phyloP scores from a whole-genome alignment of 2,797 vertebrate species.

The Notolabrus celidotus region DNA sequence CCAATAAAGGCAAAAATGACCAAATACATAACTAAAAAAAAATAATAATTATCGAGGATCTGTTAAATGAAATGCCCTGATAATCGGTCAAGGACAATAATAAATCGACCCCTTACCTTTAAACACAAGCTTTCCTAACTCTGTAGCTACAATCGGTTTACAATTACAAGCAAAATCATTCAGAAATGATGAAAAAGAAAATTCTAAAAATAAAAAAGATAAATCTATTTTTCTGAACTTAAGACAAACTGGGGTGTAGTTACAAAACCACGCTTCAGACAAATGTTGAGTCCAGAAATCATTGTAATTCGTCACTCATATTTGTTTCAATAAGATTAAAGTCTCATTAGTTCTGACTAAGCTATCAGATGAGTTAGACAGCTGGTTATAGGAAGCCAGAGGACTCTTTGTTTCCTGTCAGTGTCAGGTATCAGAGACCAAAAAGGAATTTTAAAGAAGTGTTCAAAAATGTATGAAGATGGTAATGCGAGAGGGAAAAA shows the following conservation, averaged over 20 bases:
- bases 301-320: not conserved
- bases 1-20: too few species aligned
- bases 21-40: too few species aligned
- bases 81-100: too few species aligned
- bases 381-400: constrained; percentile 40
- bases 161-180: too few species aligned
- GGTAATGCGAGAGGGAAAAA: constrained; percentile 57
- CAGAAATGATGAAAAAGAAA: too few species aligned
- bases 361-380: constrained; percentile 14
- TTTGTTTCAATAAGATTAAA: not conserved
- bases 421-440: constrained; percentile 71
- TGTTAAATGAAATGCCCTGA: too few species aligned
- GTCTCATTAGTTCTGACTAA: not conserved
- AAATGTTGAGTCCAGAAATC: not conserved
- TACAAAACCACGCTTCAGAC: not conserved
- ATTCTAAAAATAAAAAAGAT: too few species aligned
- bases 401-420: constrained; percentile 48
- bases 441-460: constrained; percentile 53
- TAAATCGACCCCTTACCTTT: too few species aligned
- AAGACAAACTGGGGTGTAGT: too few species aligned
- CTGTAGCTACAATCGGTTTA: too few species aligned
- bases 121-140: too few species aligned
- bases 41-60: too few species aligned
- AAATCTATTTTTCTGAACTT: not conserved
- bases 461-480: constrained; percentile 77